Evolutionary conservation across 2,797 vertebrate species (phyloP).

Genomic region (Micromesistius poutassou): DNA sequence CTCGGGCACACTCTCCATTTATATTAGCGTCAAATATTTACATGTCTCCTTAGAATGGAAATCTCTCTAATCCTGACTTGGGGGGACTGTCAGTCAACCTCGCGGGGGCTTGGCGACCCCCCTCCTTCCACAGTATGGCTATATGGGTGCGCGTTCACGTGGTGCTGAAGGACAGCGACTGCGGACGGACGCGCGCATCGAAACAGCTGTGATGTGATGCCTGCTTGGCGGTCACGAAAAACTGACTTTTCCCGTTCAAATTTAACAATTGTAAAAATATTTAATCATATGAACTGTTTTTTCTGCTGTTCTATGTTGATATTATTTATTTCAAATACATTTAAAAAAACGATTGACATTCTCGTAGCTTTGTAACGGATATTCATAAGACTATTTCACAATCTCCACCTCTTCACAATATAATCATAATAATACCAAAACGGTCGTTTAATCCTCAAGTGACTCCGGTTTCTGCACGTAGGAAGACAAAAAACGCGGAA

Average conservation of each 20-base stretch:
- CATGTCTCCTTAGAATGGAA: constrained; percentile 64
- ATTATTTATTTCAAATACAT: no score
- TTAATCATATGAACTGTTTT: no score
- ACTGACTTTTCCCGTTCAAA: no score
- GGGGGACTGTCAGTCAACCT: constrained; percentile 65
- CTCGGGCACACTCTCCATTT: constrained; percentile 50
- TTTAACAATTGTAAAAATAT: no score
- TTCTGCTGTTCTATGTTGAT: no score
- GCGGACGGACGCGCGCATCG: constrained; percentile 35
- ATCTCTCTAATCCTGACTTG: constrained; percentile 67
- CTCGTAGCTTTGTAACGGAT: background rate
- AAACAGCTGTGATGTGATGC: background rate
- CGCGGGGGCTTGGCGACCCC: background rate
- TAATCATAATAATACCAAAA: constrained; percentile 33
- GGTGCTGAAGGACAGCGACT: constrained; percentile 71
- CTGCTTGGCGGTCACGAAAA: constrained; percentile 13
- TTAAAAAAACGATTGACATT: no score
- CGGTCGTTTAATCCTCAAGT: background rate
- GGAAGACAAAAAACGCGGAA: constrained; percentile 19
- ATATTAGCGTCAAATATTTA: constrained; percentile 61
- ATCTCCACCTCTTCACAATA: background rate
- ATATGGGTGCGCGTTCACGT: constrained; percentile 47
- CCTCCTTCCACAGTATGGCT: background rate
- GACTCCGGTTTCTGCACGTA: constrained; percentile 7
- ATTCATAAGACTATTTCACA: background rate